Evolutionary conservation across 2,113 vertebrate genomes (phyloP), one percentile per base, ranked within the genome.

Genomic region (Pluvianellus socialis): DNA sequence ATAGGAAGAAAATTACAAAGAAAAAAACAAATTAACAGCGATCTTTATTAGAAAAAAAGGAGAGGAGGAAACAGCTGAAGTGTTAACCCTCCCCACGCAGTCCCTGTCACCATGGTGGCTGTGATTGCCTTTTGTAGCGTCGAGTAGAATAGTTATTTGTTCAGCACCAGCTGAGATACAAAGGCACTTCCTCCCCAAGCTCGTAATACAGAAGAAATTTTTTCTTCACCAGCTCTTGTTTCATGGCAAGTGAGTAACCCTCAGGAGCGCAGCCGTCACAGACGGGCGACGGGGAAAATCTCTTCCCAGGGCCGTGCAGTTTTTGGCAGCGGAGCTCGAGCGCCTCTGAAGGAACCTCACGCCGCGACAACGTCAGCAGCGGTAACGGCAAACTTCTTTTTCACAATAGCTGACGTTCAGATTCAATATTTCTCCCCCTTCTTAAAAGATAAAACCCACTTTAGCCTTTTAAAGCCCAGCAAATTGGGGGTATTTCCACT

Each of bases 241-340:
- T 67, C 10, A 49, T 40, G 18, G 10, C 2, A 38, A 79, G 42
- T 1, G 2, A 84, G 30, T 4, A 61, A 79, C 63, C 24, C 35
- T 45, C 66, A 44, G 33, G 28, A 71, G 45, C 0, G 24, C 1
- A 52, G 66, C 40, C 27, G 67, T 6, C 63, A 33, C 6, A 4
- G 27, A 40, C 0, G 12, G 63, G 33, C 0, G 1, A 38, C 0
- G 5, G 50, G 58, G 28, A 65, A 28, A 30, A 12, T 9, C 42
- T 12, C 0, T 14, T 42, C 30, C 38, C 61, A 19, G 1, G 0
- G 7, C 59, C 12, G 49, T 4, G 33, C 5, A 3, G 22, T 7
- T 76, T 55, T 35, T 52, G 58, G 70, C n/a, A 47, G n/a, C 20
- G 16, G 1, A 9, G 38, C 38, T 38, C 38, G 38, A 7, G 38